Conservation (phyloP, 1,140 invertebrate genomes). For the Musca vetustissima region DNA sequence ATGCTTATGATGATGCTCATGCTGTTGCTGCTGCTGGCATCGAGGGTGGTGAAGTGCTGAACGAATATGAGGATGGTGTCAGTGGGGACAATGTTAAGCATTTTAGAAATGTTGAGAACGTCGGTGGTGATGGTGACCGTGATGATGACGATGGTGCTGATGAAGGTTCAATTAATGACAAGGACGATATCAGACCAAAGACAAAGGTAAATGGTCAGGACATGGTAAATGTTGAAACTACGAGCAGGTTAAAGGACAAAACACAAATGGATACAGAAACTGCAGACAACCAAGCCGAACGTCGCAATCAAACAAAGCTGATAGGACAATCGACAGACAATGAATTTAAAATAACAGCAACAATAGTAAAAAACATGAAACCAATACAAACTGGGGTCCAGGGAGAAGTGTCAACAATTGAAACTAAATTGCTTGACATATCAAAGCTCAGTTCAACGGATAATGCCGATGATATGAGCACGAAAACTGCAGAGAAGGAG, state of each 20-base stretch:
- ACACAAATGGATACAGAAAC: conserved; percentile 4
- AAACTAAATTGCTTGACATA: conserved; percentile 15
- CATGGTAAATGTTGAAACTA: not conserved
- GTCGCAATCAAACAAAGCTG: not conserved
- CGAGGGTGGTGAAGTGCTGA: not conserved
- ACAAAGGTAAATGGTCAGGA: conserved; percentile 7
- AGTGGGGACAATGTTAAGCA: too few relatives aligned
- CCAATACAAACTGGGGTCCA: not conserved
- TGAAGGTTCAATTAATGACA: conserved; percentile 7
- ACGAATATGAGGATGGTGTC: too few relatives aligned
- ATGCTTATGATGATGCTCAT: conserved; percentile 6
- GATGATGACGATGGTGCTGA: conserved; percentile 1
- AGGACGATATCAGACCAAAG: not conserved
- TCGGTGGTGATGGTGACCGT: not conserved
- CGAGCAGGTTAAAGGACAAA: not conserved
- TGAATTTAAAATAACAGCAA: not conserved
- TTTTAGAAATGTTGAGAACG: too few relatives aligned
- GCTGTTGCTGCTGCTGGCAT: not conserved
- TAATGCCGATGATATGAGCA: not conserved
- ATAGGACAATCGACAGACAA: not conserved
- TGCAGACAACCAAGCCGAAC: conserved; percentile 16
- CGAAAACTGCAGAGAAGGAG: not conserved
- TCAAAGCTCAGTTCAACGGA: not conserved
- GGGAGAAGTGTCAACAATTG: conserved; percentile 15
- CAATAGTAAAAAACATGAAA: too few relatives aligned